Evolutionary conservation across 2,797 vertebrate species (phyloP).

Genomic region (Otolemur crassicaudatus): DNA sequence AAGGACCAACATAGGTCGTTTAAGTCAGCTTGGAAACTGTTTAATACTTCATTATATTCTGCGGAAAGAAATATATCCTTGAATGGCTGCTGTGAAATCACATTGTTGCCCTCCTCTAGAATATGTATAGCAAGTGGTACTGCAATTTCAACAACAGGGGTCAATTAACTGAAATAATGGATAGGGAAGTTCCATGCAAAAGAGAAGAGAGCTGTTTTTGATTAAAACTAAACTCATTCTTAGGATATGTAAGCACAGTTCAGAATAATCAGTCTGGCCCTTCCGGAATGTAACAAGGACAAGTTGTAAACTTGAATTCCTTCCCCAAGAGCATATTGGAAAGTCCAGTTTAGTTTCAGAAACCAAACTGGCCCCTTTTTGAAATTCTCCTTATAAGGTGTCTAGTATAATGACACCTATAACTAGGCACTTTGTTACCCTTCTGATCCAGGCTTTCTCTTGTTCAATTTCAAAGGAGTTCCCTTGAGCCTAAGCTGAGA

Average conservation of each 20-base stretch:
- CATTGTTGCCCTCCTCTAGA: neutral
- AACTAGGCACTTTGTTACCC: neutral
- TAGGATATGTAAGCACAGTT: neutral
- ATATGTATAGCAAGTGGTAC: neutral
- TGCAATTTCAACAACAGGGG: neutral
- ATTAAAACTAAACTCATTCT: conserved; percentile 43
- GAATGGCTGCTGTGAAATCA: neutral
- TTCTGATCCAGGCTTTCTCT: neutral
- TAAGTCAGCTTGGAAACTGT: neutral
- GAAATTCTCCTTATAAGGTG: conserved; percentile 32
- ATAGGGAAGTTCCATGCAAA: neutral
- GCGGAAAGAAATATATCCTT: neutral
- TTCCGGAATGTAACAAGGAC: neutral
- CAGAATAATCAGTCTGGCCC: neutral
- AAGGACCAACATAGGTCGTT: neutral
- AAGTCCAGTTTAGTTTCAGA: conserved; percentile 26
- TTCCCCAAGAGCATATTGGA: neutral
- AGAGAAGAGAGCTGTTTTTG: conserved; percentile 9
- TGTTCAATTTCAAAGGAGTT: conserved; percentile 29
- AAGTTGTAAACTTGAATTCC: neutral
- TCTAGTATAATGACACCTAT: neutral
- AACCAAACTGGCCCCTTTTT: neutral
- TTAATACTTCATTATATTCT: conserved; percentile 11
- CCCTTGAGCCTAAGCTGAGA: neutral
- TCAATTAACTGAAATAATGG: conserved; percentile 26